Evolutionary conservation across 1,140 invertebrate species (phyloP).

Genomic region (Drosophila ficusphila): DNA sequence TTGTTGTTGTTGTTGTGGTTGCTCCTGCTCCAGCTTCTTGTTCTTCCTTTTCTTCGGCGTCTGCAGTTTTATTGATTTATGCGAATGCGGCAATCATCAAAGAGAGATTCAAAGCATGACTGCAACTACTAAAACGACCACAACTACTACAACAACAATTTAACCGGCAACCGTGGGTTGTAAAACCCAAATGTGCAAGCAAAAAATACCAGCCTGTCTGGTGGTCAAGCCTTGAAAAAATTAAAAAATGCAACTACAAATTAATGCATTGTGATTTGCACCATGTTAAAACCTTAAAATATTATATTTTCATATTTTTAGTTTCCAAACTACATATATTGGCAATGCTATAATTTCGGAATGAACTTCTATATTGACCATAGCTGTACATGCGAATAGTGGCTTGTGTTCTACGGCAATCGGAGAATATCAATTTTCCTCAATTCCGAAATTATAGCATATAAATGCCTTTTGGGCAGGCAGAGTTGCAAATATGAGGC

Average conservation of each 20-base stretch:
- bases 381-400: neutral
- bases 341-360: too few species aligned
- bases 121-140: conserved; percentile 15
- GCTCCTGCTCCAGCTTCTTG: conserved; percentile 13
- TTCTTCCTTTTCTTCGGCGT: conserved; percentile 5
- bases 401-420: conserved; percentile 2
- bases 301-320: too few species aligned
- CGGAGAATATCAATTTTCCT: conserved; percentile 37
- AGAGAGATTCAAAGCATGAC: conserved; percentile 36
- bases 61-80: conserved; percentile 73
- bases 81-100: conserved; percentile 64
- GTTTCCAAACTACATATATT: too few species aligned
- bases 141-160: conserved; percentile 28
- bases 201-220: neutral
- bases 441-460: conserved; percentile 38
- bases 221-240: neutral
- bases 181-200: neutral
- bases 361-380: neutral
- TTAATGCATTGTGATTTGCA: too few species aligned
- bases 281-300: too few species aligned
- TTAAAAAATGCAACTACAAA: too few species aligned
- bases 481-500: neutral
- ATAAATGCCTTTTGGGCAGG: conserved; percentile 44
- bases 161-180: conserved; percentile 11
- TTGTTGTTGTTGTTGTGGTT: neutral